phyloP scores from a whole-genome alignment of 2,797 vertebrate species.

The Clangula hyemalis region DNA sequence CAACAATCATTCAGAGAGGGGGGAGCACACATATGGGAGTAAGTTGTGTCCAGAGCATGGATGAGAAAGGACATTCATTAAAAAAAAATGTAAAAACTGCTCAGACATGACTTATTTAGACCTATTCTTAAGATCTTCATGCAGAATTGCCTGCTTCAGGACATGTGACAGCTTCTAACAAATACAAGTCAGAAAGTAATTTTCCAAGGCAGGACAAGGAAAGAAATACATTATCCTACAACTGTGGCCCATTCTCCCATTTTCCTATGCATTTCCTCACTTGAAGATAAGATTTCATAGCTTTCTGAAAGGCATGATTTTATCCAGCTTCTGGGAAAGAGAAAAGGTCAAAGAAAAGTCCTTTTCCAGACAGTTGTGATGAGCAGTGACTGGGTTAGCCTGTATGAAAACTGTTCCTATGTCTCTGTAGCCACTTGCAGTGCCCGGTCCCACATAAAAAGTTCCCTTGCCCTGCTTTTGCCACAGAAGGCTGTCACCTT shows the following conservation, averaged over 20 bases:
- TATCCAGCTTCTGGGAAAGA: background rate
- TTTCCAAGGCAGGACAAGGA: background rate
- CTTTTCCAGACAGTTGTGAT: background rate
- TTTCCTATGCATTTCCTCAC: background rate
- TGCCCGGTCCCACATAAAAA: accelerated
- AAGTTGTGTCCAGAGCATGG: background rate
- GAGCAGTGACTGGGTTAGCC: background rate
- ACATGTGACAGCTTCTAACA: background rate
- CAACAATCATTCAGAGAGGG: background rate
- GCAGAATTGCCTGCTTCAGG: background rate
- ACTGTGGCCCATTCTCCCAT: background rate
- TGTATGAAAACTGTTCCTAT: background rate
- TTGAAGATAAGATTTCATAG: background rate
- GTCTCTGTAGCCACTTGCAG: background rate
- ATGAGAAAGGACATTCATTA: background rate
- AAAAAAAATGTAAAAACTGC: accelerated
- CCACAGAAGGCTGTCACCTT: background rate
- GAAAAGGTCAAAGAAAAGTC: background rate
- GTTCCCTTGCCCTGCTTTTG: background rate
- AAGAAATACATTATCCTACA: background rate
- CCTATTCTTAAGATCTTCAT: background rate
- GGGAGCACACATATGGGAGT: accelerated
- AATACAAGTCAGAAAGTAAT: background rate
- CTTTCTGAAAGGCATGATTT: background rate
- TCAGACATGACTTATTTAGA: background rate